phyloP scores from a whole-genome alignment of 2,113 vertebrate species.

The Isichthys henryi region DNA sequence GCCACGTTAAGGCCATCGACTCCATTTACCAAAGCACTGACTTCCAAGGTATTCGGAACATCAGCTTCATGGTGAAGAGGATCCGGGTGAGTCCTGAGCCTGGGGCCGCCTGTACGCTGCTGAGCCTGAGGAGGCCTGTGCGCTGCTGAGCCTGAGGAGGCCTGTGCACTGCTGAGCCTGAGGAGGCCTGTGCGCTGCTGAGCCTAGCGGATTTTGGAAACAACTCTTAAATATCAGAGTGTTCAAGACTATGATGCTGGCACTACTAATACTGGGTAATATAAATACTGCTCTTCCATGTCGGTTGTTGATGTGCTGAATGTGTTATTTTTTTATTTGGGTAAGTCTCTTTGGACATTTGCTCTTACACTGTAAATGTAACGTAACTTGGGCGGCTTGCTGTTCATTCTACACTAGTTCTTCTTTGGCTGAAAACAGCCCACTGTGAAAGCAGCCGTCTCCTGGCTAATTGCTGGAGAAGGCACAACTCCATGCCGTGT shows the following conservation, averaged over 20 bases:
- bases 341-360: background rate
- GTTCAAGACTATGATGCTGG: background rate
- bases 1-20: conserved; percentile 92
- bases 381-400: background rate
- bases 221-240: background rate
- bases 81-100: conserved; percentile 74
- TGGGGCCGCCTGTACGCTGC: background rate
- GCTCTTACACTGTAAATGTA: background rate
- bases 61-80: conserved; percentile 98
- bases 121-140: too few species aligned
- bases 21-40: conserved; percentile 90
- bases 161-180: conserved; percentile 6
- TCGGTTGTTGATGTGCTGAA: background rate
- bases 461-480: background rate
- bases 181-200: background rate
- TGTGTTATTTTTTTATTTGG: background rate
- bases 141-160: too few species aligned
- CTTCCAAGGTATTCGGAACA: conserved; percentile 89
- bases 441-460: background rate
- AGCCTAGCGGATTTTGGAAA: background rate
- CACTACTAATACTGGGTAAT: background rate
- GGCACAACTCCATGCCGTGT: background rate
- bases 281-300: background rate
- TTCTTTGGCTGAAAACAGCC: background rate
- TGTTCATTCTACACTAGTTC: background rate